A percentile compares a stretch with the other conserved stretches of the same genome.
Evolutionary conservation across 2,113 vertebrate species (phyloP).

Genomic region (Rhipidura dahli): DNA sequence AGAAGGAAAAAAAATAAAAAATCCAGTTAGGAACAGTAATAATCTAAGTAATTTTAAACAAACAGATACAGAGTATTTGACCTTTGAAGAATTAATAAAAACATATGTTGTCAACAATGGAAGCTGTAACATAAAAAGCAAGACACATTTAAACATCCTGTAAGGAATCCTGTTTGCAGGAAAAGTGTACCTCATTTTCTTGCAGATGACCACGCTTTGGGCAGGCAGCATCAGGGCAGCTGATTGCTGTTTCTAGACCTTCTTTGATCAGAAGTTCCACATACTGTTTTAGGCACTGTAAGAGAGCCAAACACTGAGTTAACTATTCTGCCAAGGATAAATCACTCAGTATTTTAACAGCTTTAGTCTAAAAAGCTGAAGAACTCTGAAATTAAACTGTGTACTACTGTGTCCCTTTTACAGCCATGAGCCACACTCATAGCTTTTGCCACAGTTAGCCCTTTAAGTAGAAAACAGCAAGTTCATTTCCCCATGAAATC

Average conservation of each 20-base stretch:
- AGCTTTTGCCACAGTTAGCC: neutral
- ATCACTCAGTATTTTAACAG: neutral
- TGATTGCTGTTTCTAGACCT: slow-evolving; percentile 95
- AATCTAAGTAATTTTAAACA: neutral
- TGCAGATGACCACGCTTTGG: slow-evolving; percentile 92
- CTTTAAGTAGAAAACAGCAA: neutral
- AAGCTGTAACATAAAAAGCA: neutral
- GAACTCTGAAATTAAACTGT: neutral
- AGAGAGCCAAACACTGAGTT: neutral
- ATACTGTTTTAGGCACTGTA: slow-evolving; percentile 98
- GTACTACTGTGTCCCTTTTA: neutral
- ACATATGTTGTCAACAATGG: neutral
- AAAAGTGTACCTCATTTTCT: slow-evolving; percentile 87
- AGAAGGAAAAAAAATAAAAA: neutral
- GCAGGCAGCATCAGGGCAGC: slow-evolving; percentile 95
- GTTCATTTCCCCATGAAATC: neutral
- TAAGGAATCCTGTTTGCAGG: neutral
- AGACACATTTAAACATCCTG: neutral
- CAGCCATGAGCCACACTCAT: neutral
- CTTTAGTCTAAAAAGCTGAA: neutral
- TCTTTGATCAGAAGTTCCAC: slow-evolving; percentile 98
- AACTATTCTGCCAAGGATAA: neutral
- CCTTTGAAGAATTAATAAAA: neutral
- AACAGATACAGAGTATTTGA: neutral
- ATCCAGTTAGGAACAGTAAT: neutral